Evolutionary conservation across 2,888 invertebrate genomes (phyloP), one percentile per base, ranked within the genome.

Genomic region (Tiphia femorata): DNA sequence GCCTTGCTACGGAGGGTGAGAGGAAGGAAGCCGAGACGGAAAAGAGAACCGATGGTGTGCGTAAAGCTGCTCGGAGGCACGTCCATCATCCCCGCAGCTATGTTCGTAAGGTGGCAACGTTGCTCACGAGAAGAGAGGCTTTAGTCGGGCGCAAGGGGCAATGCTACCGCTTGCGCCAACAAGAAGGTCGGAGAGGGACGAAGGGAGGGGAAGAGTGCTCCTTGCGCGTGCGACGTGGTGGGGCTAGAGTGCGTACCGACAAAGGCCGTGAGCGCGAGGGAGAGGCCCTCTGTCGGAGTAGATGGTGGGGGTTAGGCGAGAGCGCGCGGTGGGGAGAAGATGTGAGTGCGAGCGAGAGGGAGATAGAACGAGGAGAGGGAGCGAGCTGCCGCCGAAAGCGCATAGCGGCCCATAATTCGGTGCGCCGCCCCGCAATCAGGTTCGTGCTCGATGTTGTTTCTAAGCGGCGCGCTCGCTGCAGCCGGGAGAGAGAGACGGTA

Each of bases 391-490:
- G 70, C 73, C 75, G 77, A 79, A 77, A 80, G 79, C 77, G 79
- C 73, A 78, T 73, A 78, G 78, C 76, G 74, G 74, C 69, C 75
- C 79, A 80, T 79, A 79, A 79, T 79, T 80, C 80, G 77, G 79
- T 77, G 76, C 75, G 79, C 80, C 78, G 80, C 78, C 74, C 76
- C 77, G 78, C 78, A 78, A 78, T 77, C 78, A 80, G 80, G 77
- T 79, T 80, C 78, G 79, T 79, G 76, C 66, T 75, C 71, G 61
- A 74, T 70, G 74, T n/a, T n/a, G n/a, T 65, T 71, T 62, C 60
- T 46, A 60, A 56, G 69, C 57, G 61, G 60, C 60, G 59, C 57
- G 60, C 54, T 52, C 56, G 59, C 61, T 57, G 49, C 48, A 58
- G 48, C 63, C 63, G 65, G 57, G 58, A 55, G 62, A 64, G 62